These are phyloP conservation scores for Vulpes ferrilata DNA, from an alignment of 2,113 vertebrate species.

Conservation along the genomic window DNA sequence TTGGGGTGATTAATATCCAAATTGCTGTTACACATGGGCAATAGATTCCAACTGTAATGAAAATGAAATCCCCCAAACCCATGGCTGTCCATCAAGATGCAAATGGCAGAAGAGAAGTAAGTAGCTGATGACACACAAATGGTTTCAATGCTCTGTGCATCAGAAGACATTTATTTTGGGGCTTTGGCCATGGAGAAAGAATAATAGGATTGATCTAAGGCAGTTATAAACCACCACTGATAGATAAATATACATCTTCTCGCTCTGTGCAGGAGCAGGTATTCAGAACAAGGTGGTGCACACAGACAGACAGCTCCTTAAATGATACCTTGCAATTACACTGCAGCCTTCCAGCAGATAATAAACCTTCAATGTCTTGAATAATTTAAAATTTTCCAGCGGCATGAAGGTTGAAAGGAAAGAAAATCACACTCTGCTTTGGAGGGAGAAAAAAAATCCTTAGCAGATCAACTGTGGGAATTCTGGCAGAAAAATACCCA, in stretches of 20 bases:
- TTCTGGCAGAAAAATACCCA: conserved; percentile 58
- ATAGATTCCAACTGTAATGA: conserved; percentile 66
- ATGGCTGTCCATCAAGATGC: conserved; percentile 73
- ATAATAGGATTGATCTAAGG: conserved; percentile 63
- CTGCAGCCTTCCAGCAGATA: conserved; percentile 77
- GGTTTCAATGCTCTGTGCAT: conserved; percentile 49
- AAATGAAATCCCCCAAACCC: conserved; percentile 57
- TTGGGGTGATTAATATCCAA: conserved; percentile 43
- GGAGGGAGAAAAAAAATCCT: conserved; percentile 21
- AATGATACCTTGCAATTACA: conserved; percentile 79
- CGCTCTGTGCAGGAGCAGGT: conserved; percentile 17
- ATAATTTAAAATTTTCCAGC: conserved; percentile 81
- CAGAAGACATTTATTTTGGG: conserved; percentile 48
- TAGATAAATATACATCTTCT: conserved; percentile 34
- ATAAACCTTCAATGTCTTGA: conserved; percentile 77
- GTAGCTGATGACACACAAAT: conserved; percentile 59
- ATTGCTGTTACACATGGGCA: neutral
- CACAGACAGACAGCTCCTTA: conserved; percentile 61
- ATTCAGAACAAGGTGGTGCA: conserved; percentile 65
- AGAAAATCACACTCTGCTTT: conserved; percentile 59
- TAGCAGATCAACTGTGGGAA: conserved; percentile 36
- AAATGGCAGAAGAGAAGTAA: conserved; percentile 65
- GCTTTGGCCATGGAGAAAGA: conserved; percentile 41
- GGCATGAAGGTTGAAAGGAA: conserved; percentile 74
- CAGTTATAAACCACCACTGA: conserved; percentile 50